Evolutionary conservation across 2,797 vertebrate species (phyloP), one percentile per base, ranked within the genome.

Genomic region (Sarcophilus harrisii): DNA sequence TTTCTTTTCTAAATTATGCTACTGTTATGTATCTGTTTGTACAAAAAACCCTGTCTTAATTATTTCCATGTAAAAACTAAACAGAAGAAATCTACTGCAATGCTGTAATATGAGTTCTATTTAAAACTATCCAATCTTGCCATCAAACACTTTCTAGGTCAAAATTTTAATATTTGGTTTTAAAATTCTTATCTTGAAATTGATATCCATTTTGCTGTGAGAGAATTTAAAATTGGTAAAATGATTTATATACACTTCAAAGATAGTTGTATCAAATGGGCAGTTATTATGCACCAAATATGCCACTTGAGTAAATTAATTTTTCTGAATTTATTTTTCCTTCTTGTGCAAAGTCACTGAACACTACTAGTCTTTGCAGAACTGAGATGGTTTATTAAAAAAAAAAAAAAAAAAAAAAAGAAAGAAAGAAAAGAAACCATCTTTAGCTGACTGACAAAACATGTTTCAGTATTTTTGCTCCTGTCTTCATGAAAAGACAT

Each of bases 221-320:
- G 55, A 32, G 27, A 10, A 14, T 90, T 90, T 90, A 45, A 81
- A 81, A 18, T 45, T 38, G n/a, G n/a, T 21, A 81, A 81, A 81
- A 16, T 45, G 38, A n/a, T 90, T 90, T 90, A 45, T n/a, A 45
- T 9, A 81, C 21, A 45, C 73, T 45, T 45, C 73, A 81, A 81
- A 57, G 81, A 93, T 95, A 91, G n/a, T 57, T 94, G 18, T 81
- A 54, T 94, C 94, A 91, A 95, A 92, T 57, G 89, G 21, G 13
- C 66, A 94, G 94, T 12, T 49, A 95, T 91, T 93, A 97, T 95
- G 91, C 96, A 60, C 49, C 93, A 96, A 92, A 90, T 38, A 89
- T 52, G 45, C 90, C 73, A 92, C 45, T 55, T 93, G 92, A 90
- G 58, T 93, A 96, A 94, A 92, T 60, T 92, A 96, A 95, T 59